A percentile compares a stretch with the other conserved stretches of the same genome.
phyloP scores from a whole-genome alignment of 2,113 vertebrate species.

The Vulpes lagopus region DNA sequence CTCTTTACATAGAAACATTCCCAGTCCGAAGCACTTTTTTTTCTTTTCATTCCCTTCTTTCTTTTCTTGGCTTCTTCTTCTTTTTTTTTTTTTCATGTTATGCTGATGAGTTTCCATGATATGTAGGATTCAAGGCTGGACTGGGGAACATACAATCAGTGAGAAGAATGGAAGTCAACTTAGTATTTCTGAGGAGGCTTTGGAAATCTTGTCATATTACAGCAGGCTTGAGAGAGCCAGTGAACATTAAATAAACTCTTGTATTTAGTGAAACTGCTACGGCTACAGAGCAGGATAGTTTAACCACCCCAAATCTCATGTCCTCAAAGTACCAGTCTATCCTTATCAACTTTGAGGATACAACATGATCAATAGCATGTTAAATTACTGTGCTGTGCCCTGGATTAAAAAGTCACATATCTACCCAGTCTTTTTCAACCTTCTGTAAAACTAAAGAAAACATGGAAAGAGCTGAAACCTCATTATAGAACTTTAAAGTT shows the following conservation, averaged over 20 bases:
- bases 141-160: background rate
- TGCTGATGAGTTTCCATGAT: background rate
- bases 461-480: background rate
- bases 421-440: background rate
- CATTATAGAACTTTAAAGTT: background rate
- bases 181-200: background rate
- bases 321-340: background rate
- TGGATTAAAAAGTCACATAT: background rate
- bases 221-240: background rate
- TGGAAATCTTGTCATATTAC: background rate
- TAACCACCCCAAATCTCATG: accelerated
- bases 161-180: background rate
- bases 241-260: background rate
- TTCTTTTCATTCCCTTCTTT: background rate
- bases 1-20: background rate
- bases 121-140: background rate
- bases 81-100: background rate
- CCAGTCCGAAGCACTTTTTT: background rate
- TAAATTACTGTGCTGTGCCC: background rate
- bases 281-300: background rate
- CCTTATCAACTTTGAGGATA: background rate
- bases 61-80: background rate
- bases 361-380: background rate
- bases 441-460: background rate
- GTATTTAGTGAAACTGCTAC: background rate